These are phyloP conservation scores for Pampus argenteus DNA, from an alignment of 2,797 vertebrate genomes.

Conservation along the genomic window DNA sequence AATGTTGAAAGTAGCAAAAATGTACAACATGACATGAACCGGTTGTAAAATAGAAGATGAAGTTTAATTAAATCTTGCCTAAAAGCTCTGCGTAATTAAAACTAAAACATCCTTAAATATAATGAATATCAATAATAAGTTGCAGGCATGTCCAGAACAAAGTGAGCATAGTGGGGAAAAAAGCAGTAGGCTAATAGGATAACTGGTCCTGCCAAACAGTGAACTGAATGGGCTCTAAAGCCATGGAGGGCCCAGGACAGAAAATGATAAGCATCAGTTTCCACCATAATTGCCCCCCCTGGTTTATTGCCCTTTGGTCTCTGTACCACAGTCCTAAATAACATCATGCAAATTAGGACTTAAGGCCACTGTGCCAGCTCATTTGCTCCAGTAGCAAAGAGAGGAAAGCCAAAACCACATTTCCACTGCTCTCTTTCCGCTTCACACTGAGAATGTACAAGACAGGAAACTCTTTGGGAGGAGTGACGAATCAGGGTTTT, in stretches of 20 bases:
- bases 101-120: no score
- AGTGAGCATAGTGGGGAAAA: background rate
- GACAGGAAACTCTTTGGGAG: conserved; percentile 41
- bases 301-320: conserved; percentile 54
- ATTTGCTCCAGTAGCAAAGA: conserved; percentile 30
- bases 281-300: conserved; percentile 48
- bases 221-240: conserved; percentile 42
- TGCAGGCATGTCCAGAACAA: background rate
- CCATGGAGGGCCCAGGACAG: conserved; percentile 17
- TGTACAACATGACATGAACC: no score
- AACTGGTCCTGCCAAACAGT: conserved; percentile 6
- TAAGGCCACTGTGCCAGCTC: conserved; percentile 40
- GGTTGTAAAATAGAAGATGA: no score
- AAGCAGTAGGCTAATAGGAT: background rate
- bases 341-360: conserved; percentile 54
- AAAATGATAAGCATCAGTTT: conserved; percentile 77
- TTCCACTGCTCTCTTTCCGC: conserved; percentile 51
- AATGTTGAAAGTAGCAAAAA: no score
- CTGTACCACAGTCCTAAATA: conserved; percentile 46
- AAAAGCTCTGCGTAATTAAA: no score
- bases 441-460: conserved; percentile 23
- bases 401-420: conserved; percentile 40
- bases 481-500: background rate
- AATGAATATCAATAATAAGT: background rate
- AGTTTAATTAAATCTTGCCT: no score